Evolutionary conservation across 2,797 vertebrate genomes (phyloP).

Genomic region (Pipistrellus pygmaeus): DNA sequence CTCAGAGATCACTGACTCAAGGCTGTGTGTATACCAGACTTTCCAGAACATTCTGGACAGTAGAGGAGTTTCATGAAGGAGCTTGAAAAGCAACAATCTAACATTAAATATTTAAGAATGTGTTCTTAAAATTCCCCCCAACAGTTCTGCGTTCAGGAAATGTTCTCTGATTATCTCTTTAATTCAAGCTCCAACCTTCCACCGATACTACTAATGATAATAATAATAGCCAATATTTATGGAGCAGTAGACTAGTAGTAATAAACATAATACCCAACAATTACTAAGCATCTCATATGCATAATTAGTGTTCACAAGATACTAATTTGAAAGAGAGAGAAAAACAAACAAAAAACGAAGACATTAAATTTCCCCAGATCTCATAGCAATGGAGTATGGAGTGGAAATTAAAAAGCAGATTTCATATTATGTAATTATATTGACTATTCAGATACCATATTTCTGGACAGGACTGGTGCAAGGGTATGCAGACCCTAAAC

Average conservation of each 20-base stretch:
- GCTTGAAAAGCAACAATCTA: neutral
- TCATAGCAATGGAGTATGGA: neutral
- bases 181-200: neutral
- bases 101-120: neutral
- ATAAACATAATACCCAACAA: neutral
- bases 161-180: neutral
- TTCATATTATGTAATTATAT: neutral
- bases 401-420: conserved; percentile 3
- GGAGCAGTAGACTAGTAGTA: neutral
- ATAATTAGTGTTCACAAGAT: neutral
- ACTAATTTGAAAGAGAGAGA: neutral
- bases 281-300: neutral
- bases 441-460: neutral
- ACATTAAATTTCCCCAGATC: neutral
- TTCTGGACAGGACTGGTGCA: neutral
- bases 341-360: neutral
- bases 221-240: neutral
- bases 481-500: neutral
- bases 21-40: neutral
- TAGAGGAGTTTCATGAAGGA: neutral
- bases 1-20: neutral
- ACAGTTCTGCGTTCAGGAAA: neutral
- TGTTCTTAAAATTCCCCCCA: neutral
- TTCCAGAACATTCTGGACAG: neutral
- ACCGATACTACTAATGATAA: neutral